Evolutionary conservation across 2,888 invertebrate species (phyloP), one percentile per base, ranked within the genome.

Genomic region (Dolichomitus sp.): DNA sequence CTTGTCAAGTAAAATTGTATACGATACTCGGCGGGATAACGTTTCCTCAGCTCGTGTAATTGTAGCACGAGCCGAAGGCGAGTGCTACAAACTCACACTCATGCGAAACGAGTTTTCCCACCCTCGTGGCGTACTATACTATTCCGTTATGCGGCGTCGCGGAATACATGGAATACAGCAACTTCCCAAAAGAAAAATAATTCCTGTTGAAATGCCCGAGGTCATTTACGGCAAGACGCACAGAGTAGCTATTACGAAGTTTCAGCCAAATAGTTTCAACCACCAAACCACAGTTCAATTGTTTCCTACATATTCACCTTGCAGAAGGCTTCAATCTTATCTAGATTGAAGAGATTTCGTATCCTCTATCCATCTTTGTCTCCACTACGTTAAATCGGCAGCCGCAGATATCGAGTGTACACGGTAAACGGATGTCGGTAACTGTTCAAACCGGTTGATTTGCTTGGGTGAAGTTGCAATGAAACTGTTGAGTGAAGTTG

Each of bases 331-430:
- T n/a, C n/a, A n/a, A n/a, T n/a, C n/a, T n/a, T n/a, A n/a, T n/a
- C n/a, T 68, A 61, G 68, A 68, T 68, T 73, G 59, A 61, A 57
- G 45, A 63, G 50, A 76, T 75, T 70, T 30, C 23, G 27, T 17
- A 54, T 2, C 19, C 45, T 70, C 61, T 14, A 30, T 50, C 52
- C 37, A 9, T 30, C 57, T 30, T 40, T 52, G 27, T 52, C 45
- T 45, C 40, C 66, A 61, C 57, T 54, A 61, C 33, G 59, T 30
- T 66, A 17, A 77, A 61, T 72, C 40, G 59, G 54, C 52, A 59
- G 45, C 72, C 77, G 52, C 72, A 45, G 73, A 77, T 77, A 72
- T 77, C 77, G 72, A 81, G 77, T 68, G 68, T 61, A 52, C 72
- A 27, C 45, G 33, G 40, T 61, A 4, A 33, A 33, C 59, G 59